These are phyloP conservation scores for Elachura formosa DNA, from an alignment of 2,113 vertebrate genomes.

Conservation along the genomic window DNA sequence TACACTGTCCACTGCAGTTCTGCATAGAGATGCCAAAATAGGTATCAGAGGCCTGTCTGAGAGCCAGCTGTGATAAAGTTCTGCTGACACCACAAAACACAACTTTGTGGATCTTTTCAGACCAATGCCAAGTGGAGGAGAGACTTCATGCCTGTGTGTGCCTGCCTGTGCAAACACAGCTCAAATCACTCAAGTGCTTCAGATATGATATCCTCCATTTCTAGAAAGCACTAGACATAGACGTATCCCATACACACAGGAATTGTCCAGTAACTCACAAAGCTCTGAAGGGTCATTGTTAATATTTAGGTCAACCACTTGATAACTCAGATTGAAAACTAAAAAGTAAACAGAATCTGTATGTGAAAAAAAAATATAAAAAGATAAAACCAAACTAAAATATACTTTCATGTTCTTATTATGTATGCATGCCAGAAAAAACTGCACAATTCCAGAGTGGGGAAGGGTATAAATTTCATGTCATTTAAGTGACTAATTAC, in stretches of 20 bases:
- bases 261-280: neutral
- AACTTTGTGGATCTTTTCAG: neutral
- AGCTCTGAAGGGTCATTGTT: neutral
- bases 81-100: neutral
- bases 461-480: neutral
- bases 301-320: neutral
- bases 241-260: fast-evolving
- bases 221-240: neutral
- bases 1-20: neutral
- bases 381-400: neutral
- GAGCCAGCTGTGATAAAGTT: neutral
- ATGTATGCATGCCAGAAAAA: neutral
- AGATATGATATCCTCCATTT: neutral
- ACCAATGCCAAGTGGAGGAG: neutral
- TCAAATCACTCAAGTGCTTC: neutral
- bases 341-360: neutral
- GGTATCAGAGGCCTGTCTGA: neutral
- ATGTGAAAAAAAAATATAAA: neutral
- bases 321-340: neutral
- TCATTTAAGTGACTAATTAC: neutral
- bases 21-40: neutral
- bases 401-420: neutral
- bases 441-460: neutral
- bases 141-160: neutral
- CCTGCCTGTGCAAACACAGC: neutral